Evolutionary conservation across 2,888 invertebrate species (phyloP), one percentile per base, ranked within the genome.

Genomic region (Meghimatium bilineatum): DNA sequence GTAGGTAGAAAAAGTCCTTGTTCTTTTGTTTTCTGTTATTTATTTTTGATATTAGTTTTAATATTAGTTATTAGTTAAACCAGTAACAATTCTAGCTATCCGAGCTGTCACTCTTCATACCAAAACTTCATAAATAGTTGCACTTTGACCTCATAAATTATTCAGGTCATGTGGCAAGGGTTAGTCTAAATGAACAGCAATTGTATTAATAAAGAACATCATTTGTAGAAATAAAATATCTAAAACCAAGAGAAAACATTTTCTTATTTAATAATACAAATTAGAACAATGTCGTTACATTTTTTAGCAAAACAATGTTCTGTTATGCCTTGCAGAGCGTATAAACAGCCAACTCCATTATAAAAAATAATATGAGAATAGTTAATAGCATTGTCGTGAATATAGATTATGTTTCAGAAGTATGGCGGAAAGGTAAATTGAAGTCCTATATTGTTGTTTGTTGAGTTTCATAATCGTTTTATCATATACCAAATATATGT

Each of bases 381-480:
- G 81, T n/a, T 32, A 29, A 60, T 3, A 34, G 26, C 26, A 52
- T 74, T 32, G 14, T 34, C 66, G 82, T 82, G 36, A 67, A 23
- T 49, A 82, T 82, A 82, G 77, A 23, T 6, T 52, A 63, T 20
- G n/a, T 77, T 82, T 77, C 82, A 82, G 76, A 77, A 77, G 76
- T 72, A 82, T 82, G 82, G 82, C 82, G 82, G 82, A 82, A 82
- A 82, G 82, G 82, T 82, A 82, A 69, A 32, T 36, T 63, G 66
- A 44, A 32, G 26, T n/a, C 3, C 3, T 56, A 20, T 12, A 10
- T 38, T 56, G 14, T 29, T 29, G 32, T 32, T 75, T 1, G 2
- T 52, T 56, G 14, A 34, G 34, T 14, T 32, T 69, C 36, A 69
- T 20, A 34, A 3, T 69, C 3, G 5, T 63, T 29, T 63, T 63